Conservation (phyloP, 2,113 vertebrate genomes). For the Tricholaema leucomelas region DNA sequence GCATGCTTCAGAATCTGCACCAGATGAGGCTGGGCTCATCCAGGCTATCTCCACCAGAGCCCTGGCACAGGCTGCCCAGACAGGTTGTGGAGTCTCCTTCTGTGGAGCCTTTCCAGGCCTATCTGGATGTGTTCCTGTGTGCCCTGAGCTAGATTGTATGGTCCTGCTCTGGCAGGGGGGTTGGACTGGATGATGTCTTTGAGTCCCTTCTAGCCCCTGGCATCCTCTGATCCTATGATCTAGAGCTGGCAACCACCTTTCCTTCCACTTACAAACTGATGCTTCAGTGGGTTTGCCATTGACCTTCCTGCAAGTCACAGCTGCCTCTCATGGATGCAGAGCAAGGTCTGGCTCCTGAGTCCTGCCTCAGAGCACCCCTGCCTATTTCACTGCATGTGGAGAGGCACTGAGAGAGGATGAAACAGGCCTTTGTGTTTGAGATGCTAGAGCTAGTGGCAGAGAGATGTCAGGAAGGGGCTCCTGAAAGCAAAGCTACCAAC, state of each 20-base stretch:
- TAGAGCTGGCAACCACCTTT: neutral
- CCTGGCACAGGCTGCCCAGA: too few relatives aligned
- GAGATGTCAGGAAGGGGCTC: neutral
- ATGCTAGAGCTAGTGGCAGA: neutral
- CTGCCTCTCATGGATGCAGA: neutral
- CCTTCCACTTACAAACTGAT: neutral
- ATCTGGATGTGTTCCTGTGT: too few relatives aligned
- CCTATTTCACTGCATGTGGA: neutral
- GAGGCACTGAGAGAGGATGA: neutral
- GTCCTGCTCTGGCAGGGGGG: too few relatives aligned
- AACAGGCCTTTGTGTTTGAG: neutral
- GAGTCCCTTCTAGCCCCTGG: too few relatives aligned
- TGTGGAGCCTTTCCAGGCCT: too few relatives aligned
- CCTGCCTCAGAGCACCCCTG: neutral
- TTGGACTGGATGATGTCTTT: too few relatives aligned
- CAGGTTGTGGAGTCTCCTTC: too few relatives aligned
- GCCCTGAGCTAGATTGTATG: too few relatives aligned
- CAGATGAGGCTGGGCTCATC: neutral
- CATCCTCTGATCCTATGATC: neutral
- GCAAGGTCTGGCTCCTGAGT: neutral
- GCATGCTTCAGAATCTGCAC: accelerated
- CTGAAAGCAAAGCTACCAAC: neutral
- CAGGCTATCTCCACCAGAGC: neutral
- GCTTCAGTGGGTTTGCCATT: neutral
- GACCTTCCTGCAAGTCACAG: neutral